Evolutionary conservation across 1,140 invertebrate genomes (phyloP).

Genomic region (Lordiphosa clarofinis): DNA sequence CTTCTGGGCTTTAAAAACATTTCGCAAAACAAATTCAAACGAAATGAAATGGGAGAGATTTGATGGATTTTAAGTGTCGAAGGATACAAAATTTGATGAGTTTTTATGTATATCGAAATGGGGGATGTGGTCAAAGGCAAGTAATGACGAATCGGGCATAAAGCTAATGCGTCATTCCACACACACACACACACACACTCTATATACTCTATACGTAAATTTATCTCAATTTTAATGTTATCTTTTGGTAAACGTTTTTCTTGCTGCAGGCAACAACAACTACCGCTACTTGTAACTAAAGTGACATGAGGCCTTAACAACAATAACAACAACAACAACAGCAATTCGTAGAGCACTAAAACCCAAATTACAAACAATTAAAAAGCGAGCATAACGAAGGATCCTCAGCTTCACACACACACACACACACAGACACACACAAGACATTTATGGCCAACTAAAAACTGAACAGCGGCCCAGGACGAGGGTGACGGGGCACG

Average conservation of each 20-base stretch:
- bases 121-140: no score
- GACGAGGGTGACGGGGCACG: constrained; percentile 6
- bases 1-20: no score
- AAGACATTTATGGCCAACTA: constrained; percentile 61
- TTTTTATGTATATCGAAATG: no score
- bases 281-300: constrained; percentile 67
- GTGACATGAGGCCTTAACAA: constrained; percentile 73
- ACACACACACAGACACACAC: constrained; percentile 12
- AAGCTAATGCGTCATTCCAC: no score
- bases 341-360: constrained; percentile 57
- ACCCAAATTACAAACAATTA: constrained; percentile 71
- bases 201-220: constrained; percentile 23
- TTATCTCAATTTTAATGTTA: constrained; percentile 61
- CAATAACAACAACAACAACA: constrained; percentile 36
- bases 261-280: constrained; percentile 21
- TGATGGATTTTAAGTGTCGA: no score
- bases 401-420: constrained; percentile 21
- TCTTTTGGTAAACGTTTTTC: constrained; percentile 8
- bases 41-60: no score
- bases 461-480: constrained; percentile 54
- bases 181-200: no score
- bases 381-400: constrained; percentile 46
- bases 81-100: no score
- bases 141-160: no score
- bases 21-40: no score